A percentile compares a stretch with the other conserved stretches of the same genome.
phyloP scores from a whole-genome alignment of 2,888 invertebrate species.

The Cryptus viduatorius region DNA sequence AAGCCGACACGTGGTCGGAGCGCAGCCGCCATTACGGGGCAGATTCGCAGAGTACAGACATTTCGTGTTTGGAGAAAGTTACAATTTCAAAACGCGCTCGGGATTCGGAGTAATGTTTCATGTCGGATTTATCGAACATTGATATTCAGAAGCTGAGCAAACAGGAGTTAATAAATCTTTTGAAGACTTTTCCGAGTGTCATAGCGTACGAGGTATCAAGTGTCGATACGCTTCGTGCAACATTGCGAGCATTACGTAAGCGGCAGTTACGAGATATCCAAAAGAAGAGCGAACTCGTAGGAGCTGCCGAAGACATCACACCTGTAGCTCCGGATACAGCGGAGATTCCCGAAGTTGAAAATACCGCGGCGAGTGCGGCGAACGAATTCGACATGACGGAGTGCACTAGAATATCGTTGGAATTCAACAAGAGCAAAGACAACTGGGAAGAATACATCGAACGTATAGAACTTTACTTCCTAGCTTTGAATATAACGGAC shows the following conservation, averaged over 20 bases:
- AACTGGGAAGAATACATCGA: conserved; percentile 19
- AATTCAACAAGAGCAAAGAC: conserved; percentile 15
- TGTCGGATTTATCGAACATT: not conserved
- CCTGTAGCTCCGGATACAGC: not conserved
- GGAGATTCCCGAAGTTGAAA: not conserved
- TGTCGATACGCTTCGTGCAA: not conserved
- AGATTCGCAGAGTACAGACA: not conserved
- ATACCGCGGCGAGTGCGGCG: not conserved
- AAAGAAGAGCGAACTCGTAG: not conserved
- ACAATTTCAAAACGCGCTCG: not conserved
- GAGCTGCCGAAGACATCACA: not conserved
- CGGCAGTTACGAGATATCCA: not conserved
- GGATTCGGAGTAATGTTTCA: not conserved
- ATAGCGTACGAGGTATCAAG: not conserved
- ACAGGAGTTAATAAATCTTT: conserved; percentile 4
- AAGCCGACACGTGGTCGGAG: not conserved
- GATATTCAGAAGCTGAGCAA: conserved; percentile 7
- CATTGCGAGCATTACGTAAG: not conserved
- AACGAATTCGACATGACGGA: not conserved
- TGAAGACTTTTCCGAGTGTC: conserved; percentile 1
- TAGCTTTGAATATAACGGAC: not conserved
- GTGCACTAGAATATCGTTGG: not conserved
- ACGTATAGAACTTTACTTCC: conserved; percentile 14
- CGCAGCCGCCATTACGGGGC: not conserved
- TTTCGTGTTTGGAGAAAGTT: not conserved